phyloP scores from a whole-genome alignment of 2,888 invertebrate genomes.

The Sinohyriopsis cumingii region DNA sequence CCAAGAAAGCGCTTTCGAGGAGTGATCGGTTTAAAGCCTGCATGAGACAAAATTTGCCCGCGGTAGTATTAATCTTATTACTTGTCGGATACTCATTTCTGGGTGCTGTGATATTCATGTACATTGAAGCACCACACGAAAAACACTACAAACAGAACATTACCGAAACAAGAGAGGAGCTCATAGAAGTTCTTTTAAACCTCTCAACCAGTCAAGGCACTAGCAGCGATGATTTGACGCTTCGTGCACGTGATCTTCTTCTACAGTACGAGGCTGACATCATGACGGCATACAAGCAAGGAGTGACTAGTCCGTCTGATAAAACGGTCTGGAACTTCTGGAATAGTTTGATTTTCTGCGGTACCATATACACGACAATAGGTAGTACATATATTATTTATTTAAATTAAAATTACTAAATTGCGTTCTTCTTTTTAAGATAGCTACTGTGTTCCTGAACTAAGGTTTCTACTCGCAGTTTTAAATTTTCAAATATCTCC shows the following conservation, averaged over 20 bases:
- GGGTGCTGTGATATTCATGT: conserved; percentile 86
- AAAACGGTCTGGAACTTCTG: conserved; percentile 71
- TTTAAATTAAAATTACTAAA: no score
- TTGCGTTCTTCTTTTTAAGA: no score
- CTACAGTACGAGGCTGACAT: conserved; percentile 90
- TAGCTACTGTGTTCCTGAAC: no score
- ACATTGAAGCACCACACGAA: conserved; percentile 88
- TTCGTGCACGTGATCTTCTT: conserved; percentile 77
- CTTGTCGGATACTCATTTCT: conserved; percentile 85
- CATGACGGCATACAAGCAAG: conserved; percentile 77
- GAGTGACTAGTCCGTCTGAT: conserved; percentile 76
- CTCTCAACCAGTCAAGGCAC: conserved; percentile 13
- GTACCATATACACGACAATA: conserved; percentile 73
- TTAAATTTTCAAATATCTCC: not conserved
- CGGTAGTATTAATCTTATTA: conserved; percentile 83
- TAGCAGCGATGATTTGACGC: conserved; percentile 31
- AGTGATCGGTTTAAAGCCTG: no score
- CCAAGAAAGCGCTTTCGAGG: no score
- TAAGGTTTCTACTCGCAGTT: not conserved
- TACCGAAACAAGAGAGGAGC: conserved; percentile 82
- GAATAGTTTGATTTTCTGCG: conserved; percentile 72
- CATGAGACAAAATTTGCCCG: no score
- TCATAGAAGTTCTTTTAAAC: conserved; percentile 87
- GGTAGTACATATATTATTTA: conserved; percentile 49
- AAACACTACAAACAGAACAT: conserved; percentile 90